These are phyloP conservation scores for Psylliodes chrysocephalus DNA, from an alignment of 2,888 invertebrate species.

Conservation along the genomic window DNA sequence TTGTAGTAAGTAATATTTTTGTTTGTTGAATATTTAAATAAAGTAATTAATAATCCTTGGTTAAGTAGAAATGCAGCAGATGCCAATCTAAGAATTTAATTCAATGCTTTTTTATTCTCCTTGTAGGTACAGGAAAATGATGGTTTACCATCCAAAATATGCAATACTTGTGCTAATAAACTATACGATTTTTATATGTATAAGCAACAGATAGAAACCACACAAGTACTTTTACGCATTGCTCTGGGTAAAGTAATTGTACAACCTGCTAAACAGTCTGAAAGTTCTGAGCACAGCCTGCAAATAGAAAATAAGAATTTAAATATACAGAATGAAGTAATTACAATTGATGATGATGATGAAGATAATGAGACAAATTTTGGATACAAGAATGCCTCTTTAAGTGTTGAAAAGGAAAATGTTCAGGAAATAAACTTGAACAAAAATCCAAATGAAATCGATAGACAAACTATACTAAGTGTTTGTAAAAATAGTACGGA, in stretches of 20 bases:
- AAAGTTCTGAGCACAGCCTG: too few relatives aligned
- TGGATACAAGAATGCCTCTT: background rate
- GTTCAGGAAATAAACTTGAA: background rate
- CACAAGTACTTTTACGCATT: background rate
- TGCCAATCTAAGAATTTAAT: too few relatives aligned
- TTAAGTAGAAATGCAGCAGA: too few relatives aligned
- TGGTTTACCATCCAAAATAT: background rate
- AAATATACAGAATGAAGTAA: background rate
- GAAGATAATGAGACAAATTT: too few relatives aligned
- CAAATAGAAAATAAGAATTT: background rate
- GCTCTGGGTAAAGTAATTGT: background rate
- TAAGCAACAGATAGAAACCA: background rate
- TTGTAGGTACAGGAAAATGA: constrained; percentile 6
- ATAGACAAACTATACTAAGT: background rate
- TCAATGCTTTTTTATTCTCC: background rate
- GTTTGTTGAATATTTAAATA: too few relatives aligned
- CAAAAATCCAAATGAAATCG: background rate
- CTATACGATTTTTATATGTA: background rate
- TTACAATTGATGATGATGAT: background rate
- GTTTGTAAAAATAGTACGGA: background rate
- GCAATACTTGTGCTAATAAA: background rate
- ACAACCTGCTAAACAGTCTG: background rate
- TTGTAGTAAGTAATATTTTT: too few relatives aligned
- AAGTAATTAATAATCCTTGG: too few relatives aligned
- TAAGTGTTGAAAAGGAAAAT: background rate